Conservation (phyloP, 2,113 vertebrate species). For the Miniopterus natalensis region DNA sequence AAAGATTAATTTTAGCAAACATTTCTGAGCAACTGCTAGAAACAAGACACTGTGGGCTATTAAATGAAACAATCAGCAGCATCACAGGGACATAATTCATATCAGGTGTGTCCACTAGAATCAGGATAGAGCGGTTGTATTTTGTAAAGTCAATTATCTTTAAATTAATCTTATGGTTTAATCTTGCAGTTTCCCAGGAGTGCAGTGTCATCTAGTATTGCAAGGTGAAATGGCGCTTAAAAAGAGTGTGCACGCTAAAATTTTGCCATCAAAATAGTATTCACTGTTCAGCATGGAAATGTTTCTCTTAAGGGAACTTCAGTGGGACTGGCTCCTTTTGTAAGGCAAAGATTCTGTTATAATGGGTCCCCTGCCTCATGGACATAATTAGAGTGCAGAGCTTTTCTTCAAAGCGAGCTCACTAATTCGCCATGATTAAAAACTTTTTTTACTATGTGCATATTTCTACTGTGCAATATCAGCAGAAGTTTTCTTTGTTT, state of each 20-base stretch:
- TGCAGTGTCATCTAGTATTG: background rate
- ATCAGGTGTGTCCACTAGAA: background rate
- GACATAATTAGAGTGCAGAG: background rate
- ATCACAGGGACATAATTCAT: background rate
- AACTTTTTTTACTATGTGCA: background rate
- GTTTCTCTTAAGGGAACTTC: constrained; percentile 6
- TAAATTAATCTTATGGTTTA: background rate
- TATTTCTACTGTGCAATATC: constrained; percentile 57
- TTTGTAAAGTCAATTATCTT: background rate
- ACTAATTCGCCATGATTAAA: constrained; percentile 51
- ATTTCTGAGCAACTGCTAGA: background rate
- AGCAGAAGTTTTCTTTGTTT: constrained; percentile 34
- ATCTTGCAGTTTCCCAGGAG: background rate
- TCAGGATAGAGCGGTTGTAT: background rate
- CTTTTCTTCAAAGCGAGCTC: constrained; percentile 11
- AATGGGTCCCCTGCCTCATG: background rate
- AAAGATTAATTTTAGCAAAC: constrained; percentile 36
- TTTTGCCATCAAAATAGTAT: constrained; percentile 17
- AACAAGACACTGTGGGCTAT: background rate
- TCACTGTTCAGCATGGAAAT: background rate
- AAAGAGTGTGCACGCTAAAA: background rate
- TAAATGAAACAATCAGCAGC: background rate
- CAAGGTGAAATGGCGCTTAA: background rate
- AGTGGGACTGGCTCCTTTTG: background rate
- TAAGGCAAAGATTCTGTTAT: background rate